A percentile compares a stretch with the other conserved stretches of the same genome.
Evolutionary conservation across 2,113 vertebrate genomes (phyloP).

Genomic region (Tachysurus fulvidraco): DNA sequence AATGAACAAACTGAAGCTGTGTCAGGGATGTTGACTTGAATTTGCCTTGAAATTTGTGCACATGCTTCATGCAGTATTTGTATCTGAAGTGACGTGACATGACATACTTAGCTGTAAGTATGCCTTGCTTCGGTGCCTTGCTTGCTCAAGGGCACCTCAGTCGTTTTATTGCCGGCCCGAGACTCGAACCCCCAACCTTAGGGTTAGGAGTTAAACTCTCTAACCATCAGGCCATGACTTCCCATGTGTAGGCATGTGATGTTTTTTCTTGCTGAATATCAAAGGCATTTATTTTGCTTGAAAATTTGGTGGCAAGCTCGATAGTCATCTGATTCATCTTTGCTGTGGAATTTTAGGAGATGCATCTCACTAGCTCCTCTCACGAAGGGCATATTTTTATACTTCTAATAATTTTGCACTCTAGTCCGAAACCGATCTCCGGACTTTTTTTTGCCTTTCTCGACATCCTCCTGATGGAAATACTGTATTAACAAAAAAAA

Average conservation of each 20-base stretch:
- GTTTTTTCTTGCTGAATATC: not conserved
- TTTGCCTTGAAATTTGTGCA: not conserved
- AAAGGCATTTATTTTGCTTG: not conserved
- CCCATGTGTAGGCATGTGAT: not conserved
- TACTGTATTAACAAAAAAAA: too few relatives aligned
- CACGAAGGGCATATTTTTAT: not conserved
- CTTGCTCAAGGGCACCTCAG: too few relatives aligned
- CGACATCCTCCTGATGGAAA: not conserved
- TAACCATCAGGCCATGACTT: not conserved
- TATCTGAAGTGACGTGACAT: too few relatives aligned
- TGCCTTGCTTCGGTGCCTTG: too few relatives aligned
- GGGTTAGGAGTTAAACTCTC: too few relatives aligned
- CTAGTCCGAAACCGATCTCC: not conserved
- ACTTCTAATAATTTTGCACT: not conserved
- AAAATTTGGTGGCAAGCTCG: not conserved
- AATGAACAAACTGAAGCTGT: not conserved
- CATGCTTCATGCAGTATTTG: not conserved
- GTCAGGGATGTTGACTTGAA: not conserved
- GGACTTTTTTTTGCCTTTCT: not conserved
- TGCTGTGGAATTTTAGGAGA: not conserved
- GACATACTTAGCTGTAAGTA: too few relatives aligned
- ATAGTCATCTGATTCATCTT: not conserved
- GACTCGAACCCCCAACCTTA: too few relatives aligned
- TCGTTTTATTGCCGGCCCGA: too few relatives aligned
- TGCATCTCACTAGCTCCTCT: not conserved